Conservation (phyloP, 2,888 invertebrate genomes). For the Boloria euphrosyne region DNA sequence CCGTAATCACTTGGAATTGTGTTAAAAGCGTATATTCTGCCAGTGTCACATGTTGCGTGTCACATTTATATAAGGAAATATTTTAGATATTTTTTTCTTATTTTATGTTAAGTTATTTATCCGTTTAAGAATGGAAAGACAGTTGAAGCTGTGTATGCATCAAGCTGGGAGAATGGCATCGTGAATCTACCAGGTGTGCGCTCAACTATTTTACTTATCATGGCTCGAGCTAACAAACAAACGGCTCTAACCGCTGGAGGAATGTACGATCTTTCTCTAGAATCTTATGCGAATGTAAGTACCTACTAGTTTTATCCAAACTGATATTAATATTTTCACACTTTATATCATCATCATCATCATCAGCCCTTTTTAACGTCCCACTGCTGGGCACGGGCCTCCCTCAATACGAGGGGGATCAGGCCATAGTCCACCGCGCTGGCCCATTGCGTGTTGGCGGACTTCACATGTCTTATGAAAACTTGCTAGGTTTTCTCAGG, state of each 20-base stretch:
- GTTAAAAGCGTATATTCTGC: too few species aligned
- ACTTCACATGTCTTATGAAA: too few species aligned
- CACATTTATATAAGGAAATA: too few species aligned
- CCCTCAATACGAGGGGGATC: too few species aligned
- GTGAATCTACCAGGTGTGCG: conserved; percentile 55
- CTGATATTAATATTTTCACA: background rate
- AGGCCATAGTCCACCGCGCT: too few species aligned
- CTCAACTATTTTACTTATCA: conserved; percentile 56
- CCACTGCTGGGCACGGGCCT: too few species aligned
- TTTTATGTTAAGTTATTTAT: background rate
- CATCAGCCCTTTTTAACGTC: too few species aligned
- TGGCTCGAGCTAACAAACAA: conserved; percentile 59
- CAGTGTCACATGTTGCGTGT: too few species aligned
- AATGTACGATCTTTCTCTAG: conserved; percentile 64
- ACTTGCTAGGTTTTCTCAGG: too few species aligned
- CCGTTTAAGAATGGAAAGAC: conserved; percentile 57
- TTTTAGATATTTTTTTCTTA: background rate
- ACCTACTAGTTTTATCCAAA: background rate
- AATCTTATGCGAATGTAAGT: conserved; percentile 62
- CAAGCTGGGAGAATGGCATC: conserved; percentile 68
- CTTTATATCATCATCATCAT: too few species aligned
- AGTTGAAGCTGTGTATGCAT: conserved; percentile 62
- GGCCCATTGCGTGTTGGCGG: too few species aligned
- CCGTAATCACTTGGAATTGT: too few species aligned
- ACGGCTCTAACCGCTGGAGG: conserved; percentile 67